These are phyloP conservation scores for Andrena chrysosceles DNA, from an alignment of 2,888 invertebrate genomes.

Conservation along the genomic window DNA sequence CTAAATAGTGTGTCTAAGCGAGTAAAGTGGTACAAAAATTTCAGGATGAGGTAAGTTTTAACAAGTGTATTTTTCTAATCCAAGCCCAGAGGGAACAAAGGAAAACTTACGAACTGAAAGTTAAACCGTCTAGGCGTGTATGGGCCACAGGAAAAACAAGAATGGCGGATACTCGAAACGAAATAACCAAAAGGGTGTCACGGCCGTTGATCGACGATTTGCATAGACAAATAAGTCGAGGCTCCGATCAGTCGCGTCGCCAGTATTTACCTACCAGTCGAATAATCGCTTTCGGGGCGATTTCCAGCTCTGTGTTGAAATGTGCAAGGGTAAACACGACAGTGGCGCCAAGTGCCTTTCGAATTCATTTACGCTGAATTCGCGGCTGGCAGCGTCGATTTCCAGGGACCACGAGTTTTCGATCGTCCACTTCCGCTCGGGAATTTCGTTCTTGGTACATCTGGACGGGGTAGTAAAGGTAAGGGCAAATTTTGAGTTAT, in stretches of 20 bases:
- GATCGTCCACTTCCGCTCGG: background rate
- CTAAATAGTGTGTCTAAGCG: no score
- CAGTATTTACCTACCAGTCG: constrained; percentile 65
- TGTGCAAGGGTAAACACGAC: constrained; percentile 60
- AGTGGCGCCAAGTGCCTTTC: constrained; percentile 48
- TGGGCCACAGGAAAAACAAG: constrained; percentile 37
- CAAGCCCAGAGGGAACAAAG: background rate
- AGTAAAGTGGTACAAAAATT: no score
- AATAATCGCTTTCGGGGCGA: constrained; percentile 78
- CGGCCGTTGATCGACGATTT: constrained; percentile 82
- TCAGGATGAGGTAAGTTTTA: no score
- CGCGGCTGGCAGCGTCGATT: constrained; percentile 46
- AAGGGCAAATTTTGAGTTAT: background rate
- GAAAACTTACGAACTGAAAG: background rate
- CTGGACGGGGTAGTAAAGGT: background rate
- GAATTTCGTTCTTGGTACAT: background rate
- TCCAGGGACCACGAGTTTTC: constrained; percentile 7
- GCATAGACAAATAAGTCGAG: constrained; percentile 83
- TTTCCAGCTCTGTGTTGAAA: constrained; percentile 57
- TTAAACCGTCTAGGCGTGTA: background rate
- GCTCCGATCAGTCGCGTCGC: constrained; percentile 77
- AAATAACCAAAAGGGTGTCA: constrained; percentile 14
- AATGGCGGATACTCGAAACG: constrained; percentile 32
- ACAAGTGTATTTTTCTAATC: constrained; percentile 14
- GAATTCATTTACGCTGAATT: constrained; percentile 45